Conservation (phyloP, 2,113 vertebrate genomes). For the Albula glossodonta region DNA sequence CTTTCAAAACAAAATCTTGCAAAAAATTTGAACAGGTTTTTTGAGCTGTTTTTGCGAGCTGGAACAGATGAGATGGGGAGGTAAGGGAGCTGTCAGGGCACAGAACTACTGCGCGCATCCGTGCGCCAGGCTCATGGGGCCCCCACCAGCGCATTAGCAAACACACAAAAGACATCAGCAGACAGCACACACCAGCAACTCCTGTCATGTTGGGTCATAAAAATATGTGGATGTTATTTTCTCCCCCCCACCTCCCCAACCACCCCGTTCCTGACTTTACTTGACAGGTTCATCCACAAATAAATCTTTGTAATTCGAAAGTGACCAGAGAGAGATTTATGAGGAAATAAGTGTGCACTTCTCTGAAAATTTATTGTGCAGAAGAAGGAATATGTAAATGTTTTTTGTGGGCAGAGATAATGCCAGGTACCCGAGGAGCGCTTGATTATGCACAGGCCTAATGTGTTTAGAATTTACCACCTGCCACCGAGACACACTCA, state of each 20-base stretch:
- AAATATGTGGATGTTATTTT: constrained; percentile 61
- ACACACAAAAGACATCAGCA: constrained; percentile 87
- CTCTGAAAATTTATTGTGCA: constrained; percentile 68
- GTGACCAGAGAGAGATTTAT: constrained; percentile 81
- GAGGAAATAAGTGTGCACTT: constrained; percentile 70
- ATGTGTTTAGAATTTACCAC: constrained; percentile 45
- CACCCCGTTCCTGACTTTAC: constrained; percentile 49
- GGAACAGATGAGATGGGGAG: constrained; percentile 91
- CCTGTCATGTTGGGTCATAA: constrained; percentile 80
- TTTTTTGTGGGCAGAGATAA: constrained; percentile 59
- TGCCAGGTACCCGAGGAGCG: constrained; percentile 48
- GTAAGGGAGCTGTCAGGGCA: constrained; percentile 80
- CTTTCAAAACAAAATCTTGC: constrained; percentile 91
- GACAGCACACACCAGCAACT: constrained; percentile 77
- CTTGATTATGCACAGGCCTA: constrained; percentile 64
- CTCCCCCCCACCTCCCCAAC: background rate
- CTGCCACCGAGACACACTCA: constrained; percentile 1
- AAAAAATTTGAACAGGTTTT: constrained; percentile 89
- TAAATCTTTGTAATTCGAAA: constrained; percentile 88
- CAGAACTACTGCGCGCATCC: constrained; percentile 80
- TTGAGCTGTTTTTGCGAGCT: constrained; percentile 77
- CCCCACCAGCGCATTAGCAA: constrained; percentile 84
- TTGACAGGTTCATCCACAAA: constrained; percentile 79
- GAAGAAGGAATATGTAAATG: constrained; percentile 75
- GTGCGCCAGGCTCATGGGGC: constrained; percentile 68